A percentile compares a stretch with the other conserved stretches of the same genome.
Evolutionary conservation across 2,888 invertebrate genomes (phyloP).

Genomic region (Tortrix viridana): DNA sequence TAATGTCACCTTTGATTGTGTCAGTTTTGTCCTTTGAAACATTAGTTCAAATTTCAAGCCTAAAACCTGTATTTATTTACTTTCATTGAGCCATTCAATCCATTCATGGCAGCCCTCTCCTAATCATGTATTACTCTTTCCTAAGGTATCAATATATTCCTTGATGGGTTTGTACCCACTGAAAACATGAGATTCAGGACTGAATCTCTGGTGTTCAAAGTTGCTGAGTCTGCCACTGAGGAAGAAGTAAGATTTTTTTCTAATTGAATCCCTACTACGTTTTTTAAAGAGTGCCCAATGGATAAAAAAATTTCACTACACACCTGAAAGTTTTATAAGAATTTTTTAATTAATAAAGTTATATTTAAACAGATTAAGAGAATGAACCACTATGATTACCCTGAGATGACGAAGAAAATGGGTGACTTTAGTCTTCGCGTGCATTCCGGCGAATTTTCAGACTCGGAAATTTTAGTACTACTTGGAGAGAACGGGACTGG

Average conservation of each 20-base stretch:
- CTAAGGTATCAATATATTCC: slow-evolving; percentile 97
- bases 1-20: no score
- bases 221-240: slow-evolving; percentile 98
- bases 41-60: no score
- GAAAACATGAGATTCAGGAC: slow-evolving; percentile 99
- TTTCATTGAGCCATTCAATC: no score
- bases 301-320: no score
- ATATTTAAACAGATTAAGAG: slow-evolving; percentile 87
- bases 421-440: slow-evolving; percentile 91
- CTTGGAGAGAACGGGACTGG: slow-evolving; percentile 99
- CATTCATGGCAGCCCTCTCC: no score
- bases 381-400: slow-evolving; percentile 98
- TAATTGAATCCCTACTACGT: neutral
- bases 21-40: no score
- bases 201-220: slow-evolving; percentile 98
- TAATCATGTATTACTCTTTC: slow-evolving; percentile 31
- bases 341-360: slow-evolving; percentile 1
- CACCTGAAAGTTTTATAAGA: no score
- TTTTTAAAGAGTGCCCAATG: no score
- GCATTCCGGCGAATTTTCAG: slow-evolving; percentile 97
- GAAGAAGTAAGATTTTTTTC: slow-evolving; percentile 88
- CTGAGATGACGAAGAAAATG: slow-evolving; percentile 94
- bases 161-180: slow-evolving; percentile 99
- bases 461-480: slow-evolving; percentile 99
- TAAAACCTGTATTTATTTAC: no score